These are phyloP conservation scores for Drosophila bipectinata DNA, from an alignment of 1,140 invertebrate species.

Conservation along the genomic window DNA sequence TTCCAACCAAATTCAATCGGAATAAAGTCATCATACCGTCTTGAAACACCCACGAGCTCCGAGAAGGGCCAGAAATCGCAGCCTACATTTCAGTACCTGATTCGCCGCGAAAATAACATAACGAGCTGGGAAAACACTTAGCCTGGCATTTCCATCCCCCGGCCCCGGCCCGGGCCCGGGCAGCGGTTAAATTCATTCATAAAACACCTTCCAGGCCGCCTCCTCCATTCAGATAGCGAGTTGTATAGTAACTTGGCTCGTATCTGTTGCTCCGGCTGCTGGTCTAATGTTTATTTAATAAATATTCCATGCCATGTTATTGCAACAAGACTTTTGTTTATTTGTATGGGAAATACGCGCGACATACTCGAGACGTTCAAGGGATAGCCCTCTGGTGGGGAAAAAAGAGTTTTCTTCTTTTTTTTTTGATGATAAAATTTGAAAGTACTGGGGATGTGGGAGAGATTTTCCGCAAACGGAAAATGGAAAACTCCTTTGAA, in stretches of 20 bases:
- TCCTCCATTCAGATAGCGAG: constrained; percentile 3
- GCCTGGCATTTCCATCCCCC: constrained; percentile 8
- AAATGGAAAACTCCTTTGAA: constrained; percentile 52
- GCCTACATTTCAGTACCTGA: constrained; percentile 17
- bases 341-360: constrained; percentile 74
- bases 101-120: constrained; percentile 3
- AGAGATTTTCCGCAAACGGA: constrained; percentile 8
- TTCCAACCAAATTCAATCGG: not conserved
- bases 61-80: not conserved
- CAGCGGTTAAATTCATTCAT: constrained; percentile 64
- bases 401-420: not conserved
- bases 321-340: constrained; percentile 77
- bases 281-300: constrained; percentile 80
- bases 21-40: not conserved
- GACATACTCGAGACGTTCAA: constrained; percentile 68
- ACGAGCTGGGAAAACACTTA: constrained; percentile 39
- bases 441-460: not conserved
- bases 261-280: constrained; percentile 45
- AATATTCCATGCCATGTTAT: constrained; percentile 77
- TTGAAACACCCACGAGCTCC: not conserved
- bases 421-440: not conserved
- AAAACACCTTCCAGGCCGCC: constrained; percentile 40
- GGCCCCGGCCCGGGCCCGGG: not conserved
- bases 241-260: constrained; percentile 48
- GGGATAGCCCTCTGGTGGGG: constrained; percentile 1